Conservation (phyloP, 2,888 invertebrate species). For the Pyrochroa serraticornis region DNA sequence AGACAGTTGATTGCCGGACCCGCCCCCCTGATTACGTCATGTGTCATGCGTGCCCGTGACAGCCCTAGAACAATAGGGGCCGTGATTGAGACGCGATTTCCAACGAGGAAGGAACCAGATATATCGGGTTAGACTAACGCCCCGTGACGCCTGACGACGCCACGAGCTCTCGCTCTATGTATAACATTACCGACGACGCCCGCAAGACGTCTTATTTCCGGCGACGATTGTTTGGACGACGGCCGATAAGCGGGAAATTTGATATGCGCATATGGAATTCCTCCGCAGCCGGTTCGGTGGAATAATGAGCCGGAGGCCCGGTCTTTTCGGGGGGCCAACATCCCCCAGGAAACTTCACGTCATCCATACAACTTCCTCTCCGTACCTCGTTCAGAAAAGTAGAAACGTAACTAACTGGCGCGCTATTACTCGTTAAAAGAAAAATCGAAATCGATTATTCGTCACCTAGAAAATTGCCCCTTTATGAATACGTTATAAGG, state of each 20-base stretch:
- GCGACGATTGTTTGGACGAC: constrained; percentile 37
- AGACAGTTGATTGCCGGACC: constrained; percentile 57
- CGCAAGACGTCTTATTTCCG: constrained; percentile 50
- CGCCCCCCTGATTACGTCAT: constrained; percentile 58
- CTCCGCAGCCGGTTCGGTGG: no score
- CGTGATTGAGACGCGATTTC: constrained; percentile 55
- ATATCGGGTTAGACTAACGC: constrained; percentile 44
- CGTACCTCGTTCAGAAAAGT: no score
- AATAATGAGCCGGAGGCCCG: no score
- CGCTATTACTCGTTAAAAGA: no score
- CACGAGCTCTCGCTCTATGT: not conserved
- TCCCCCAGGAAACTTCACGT: no score
- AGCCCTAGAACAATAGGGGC: constrained; percentile 54
- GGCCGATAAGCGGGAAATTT: constrained; percentile 34
- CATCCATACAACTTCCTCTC: no score
- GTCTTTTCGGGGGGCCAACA: no score
- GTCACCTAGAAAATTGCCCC: not conserved
- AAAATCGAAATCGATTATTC: no score
- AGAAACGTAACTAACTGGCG: no score
- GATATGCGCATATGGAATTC: constrained; percentile 31
- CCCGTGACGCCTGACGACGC: constrained; percentile 26
- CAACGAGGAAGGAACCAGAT: constrained; percentile 45
- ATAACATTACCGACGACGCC: constrained; percentile 8
- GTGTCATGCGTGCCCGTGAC: constrained; percentile 56
- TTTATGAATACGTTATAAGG: constrained; percentile 29